These are phyloP conservation scores for Glyphotaelius pellucidus DNA, from an alignment of 2,888 invertebrate species.

Conservation along the genomic window DNA sequence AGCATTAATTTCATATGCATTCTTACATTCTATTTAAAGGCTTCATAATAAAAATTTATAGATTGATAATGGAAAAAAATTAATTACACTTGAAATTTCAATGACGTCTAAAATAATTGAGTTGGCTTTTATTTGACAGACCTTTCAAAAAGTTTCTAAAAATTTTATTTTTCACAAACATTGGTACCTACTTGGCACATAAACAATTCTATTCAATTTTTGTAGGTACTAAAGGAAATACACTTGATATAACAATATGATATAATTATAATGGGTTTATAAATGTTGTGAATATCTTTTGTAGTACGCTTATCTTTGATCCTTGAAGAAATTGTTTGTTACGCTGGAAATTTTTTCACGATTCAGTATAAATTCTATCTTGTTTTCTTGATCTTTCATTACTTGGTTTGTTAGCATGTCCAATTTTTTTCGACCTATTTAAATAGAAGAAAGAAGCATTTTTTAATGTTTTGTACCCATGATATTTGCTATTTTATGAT, in stretches of 20 bases:
- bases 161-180: background rate
- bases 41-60: background rate
- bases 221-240: background rate
- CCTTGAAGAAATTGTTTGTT: background rate
- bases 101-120: background rate
- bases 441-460: background rate
- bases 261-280: background rate
- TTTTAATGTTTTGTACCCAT: background rate
- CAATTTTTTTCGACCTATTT: constrained; percentile 21
- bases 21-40: background rate
- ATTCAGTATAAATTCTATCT: constrained; percentile 19
- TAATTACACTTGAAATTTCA: background rate
- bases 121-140: background rate
- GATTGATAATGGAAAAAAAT: background rate
- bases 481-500: background rate
- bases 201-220: background rate
- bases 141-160: background rate
- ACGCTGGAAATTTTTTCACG: constrained; percentile 23
- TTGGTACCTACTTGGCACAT: background rate
- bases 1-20: background rate
- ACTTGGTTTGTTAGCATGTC: constrained; percentile 18
- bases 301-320: background rate
- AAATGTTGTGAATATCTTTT: background rate
- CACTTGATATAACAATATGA: no score
- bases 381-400: background rate